These are phyloP conservation scores for Drosophila navojoa DNA, from an alignment of 1,140 invertebrate genomes.

Conservation along the genomic window DNA sequence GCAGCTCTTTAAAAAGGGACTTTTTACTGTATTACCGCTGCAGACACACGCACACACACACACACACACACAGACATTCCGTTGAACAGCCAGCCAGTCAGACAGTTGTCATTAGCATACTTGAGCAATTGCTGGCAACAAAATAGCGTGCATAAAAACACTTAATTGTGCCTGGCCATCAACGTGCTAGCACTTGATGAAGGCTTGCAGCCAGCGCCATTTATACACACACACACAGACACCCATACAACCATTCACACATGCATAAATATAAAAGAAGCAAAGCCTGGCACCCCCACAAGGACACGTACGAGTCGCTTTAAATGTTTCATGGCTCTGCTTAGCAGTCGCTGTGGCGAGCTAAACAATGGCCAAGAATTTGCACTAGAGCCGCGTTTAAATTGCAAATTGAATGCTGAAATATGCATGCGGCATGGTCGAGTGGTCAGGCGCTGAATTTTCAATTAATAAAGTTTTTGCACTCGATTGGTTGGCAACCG, in stretches of 20 bases:
- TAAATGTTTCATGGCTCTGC: constrained; percentile 58
- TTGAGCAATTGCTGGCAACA: constrained; percentile 65
- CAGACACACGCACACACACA: neutral
- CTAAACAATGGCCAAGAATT: constrained; percentile 30
- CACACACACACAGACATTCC: no score
- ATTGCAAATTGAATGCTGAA: constrained; percentile 66
- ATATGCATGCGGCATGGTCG: constrained; percentile 45
- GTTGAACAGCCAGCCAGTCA: neutral
- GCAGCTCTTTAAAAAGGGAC: constrained; percentile 36
- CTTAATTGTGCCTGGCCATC: constrained; percentile 75
- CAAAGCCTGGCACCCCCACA: constrained; percentile 23
- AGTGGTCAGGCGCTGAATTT: constrained; percentile 38
- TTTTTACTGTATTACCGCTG: constrained; percentile 1
- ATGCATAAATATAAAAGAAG: neutral
- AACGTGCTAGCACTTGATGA: constrained; percentile 67
- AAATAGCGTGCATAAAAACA: constrained; percentile 73
- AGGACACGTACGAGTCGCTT: constrained; percentile 42
- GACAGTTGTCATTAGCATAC: constrained; percentile 66
- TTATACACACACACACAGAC: neutral
- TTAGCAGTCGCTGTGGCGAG: constrained; percentile 22
- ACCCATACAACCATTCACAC: neutral
- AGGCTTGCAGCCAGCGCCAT: constrained; percentile 28
- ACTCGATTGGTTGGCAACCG: constrained; percentile 18
- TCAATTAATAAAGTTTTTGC: constrained; percentile 53
- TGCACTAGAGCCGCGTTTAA: constrained; percentile 17